phyloP scores from a whole-genome alignment of 2,113 vertebrate species.

The Pollachius pollachius region DNA sequence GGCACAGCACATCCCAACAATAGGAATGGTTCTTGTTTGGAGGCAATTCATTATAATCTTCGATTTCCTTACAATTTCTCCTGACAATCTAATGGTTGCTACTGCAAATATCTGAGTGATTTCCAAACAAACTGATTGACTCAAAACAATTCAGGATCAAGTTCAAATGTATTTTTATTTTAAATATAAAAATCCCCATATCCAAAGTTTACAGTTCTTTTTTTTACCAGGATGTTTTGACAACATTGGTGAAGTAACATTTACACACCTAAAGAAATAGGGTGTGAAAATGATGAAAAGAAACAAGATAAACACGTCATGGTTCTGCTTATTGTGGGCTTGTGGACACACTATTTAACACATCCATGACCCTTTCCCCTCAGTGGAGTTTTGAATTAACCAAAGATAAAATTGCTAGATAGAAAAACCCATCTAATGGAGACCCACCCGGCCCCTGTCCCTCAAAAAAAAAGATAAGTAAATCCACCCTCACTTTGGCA shows the following conservation, averaged over 20 bases:
- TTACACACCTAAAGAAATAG: conserved; percentile 36
- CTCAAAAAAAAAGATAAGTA: conserved; percentile 2
- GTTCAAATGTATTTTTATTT: conserved; percentile 67
- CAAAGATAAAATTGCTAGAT: conserved; percentile 21
- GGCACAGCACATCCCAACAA: too few relatives aligned
- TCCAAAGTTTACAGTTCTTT: conserved; percentile 50
- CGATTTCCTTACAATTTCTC: too few relatives aligned
- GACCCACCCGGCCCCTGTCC: neutral
- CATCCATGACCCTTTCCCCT: conserved; percentile 18
- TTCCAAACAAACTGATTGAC: too few relatives aligned
- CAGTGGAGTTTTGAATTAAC: conserved; percentile 15
- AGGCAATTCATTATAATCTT: too few relatives aligned
- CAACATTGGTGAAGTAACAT: conserved; percentile 35
- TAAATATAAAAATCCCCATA: conserved; percentile 72
- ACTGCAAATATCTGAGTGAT: too few relatives aligned
- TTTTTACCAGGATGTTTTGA: conserved; percentile 41
- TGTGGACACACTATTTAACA: conserved; percentile 39
- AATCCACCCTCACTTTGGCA: conserved; percentile 30
- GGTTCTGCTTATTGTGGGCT: conserved; percentile 24
- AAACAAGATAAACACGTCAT: conserved; percentile 32
- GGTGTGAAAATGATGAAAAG: conserved; percentile 16
- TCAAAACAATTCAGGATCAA: conserved; percentile 5
- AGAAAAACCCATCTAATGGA: conserved; percentile 37
- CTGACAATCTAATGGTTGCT: too few relatives aligned
- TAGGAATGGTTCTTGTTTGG: too few relatives aligned